Evolutionary conservation across 2,797 vertebrate genomes (phyloP).

Genomic region (Moxostoma hubbsi): DNA sequence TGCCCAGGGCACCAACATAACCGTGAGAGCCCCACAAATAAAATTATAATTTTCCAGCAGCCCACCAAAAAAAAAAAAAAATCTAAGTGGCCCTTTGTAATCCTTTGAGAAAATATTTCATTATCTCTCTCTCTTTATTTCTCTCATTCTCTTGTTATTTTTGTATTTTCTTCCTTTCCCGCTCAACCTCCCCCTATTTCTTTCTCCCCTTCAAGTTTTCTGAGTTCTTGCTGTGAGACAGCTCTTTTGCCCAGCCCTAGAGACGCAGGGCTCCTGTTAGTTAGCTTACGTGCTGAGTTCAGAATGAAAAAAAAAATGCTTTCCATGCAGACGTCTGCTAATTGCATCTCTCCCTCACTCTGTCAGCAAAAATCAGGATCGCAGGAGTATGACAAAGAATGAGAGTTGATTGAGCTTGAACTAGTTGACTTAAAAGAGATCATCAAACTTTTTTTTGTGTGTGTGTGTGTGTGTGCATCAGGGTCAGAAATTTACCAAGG

Average conservation of each 20-base stretch:
- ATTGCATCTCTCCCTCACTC: slow-evolving; percentile 51
- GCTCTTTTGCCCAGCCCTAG: slow-evolving; percentile 33
- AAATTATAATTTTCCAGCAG: no score
- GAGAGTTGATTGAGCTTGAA: slow-evolving; percentile 48
- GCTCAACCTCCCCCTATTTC: slow-evolving; percentile 17
- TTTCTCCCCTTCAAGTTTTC: slow-evolving; percentile 18
- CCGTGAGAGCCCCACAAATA: no score
- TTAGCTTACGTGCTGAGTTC: slow-evolving; percentile 53
- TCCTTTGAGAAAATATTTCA: slow-evolving; percentile 76
- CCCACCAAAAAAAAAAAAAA: no score
- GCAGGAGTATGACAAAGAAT: slow-evolving; percentile 43
- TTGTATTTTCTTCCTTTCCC: background rate
- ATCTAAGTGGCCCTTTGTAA: slow-evolving; percentile 72
- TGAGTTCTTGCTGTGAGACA: slow-evolving; percentile 36
- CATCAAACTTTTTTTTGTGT: background rate
- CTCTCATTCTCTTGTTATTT: background rate
- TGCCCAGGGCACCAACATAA: no score
- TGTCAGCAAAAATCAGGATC: slow-evolving; percentile 53
- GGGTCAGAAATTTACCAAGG: background rate
- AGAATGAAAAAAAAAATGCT: slow-evolving; percentile 37
- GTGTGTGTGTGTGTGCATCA: background rate
- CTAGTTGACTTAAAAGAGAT: slow-evolving; percentile 40
- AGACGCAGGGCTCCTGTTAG: slow-evolving; percentile 47
- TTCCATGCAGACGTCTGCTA: slow-evolving; percentile 49
- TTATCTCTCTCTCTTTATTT: slow-evolving; percentile 66